Evolutionary conservation across 2,888 invertebrate genomes (phyloP).

Genomic region (Dinocampus coccinellae): DNA sequence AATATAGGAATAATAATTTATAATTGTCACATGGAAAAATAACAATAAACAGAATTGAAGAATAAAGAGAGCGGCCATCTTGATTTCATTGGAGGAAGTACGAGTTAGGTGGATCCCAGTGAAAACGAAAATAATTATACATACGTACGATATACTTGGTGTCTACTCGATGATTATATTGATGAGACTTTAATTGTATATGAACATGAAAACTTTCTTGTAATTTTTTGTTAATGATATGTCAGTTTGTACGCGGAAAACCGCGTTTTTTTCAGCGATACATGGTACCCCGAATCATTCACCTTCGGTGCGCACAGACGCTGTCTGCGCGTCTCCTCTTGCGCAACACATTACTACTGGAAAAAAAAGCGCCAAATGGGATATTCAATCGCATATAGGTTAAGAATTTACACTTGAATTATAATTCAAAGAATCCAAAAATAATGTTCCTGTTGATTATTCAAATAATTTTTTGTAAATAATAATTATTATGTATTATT

Average conservation of each 20-base stretch:
- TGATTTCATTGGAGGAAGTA: conserved; percentile 49
- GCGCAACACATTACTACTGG: conserved; percentile 41
- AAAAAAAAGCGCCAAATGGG: conserved; percentile 27
- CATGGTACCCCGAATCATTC: conserved; percentile 50
- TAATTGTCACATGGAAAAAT: conserved; percentile 23
- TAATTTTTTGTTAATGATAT: conserved; percentile 16
- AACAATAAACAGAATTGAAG: conserved; percentile 56
- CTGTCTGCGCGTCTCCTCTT: conserved; percentile 49
- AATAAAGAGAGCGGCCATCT: conserved; percentile 56
- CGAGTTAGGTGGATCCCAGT: conserved; percentile 19
- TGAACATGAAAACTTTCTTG: neutral
- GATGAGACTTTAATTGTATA: neutral
- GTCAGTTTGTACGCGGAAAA: conserved; percentile 21
- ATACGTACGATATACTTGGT: conserved; percentile 19
- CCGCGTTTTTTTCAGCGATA: conserved; percentile 47
- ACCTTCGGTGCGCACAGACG: conserved; percentile 49
- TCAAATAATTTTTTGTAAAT: neutral
- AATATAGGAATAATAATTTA: neutral
- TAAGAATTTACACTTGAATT: no score
- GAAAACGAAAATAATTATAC: conserved; percentile 1
- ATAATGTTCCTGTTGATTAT: no score
- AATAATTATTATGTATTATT: neutral
- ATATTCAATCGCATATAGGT: neutral
- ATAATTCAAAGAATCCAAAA: no score
- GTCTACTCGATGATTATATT: conserved; percentile 5